Evolutionary conservation across 2,888 invertebrate genomes (phyloP).

Genomic region (Saturnia pavonia): DNA sequence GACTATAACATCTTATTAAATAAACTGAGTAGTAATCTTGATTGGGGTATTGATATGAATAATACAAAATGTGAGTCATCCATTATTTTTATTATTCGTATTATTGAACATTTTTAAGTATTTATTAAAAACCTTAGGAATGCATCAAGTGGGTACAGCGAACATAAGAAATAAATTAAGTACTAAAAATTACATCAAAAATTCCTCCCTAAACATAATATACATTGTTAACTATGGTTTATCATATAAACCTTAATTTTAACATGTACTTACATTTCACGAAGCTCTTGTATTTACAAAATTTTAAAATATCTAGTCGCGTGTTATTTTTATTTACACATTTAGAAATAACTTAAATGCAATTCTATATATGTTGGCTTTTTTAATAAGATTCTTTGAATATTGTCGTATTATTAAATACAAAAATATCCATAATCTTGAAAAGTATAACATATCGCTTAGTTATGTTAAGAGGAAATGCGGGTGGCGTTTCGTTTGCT

Average conservation of each 20-base stretch:
- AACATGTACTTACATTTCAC: conserved; percentile 56
- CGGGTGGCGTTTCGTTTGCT: no score
- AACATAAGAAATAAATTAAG: conserved; percentile 76
- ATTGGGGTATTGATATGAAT: neutral
- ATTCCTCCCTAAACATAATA: conserved; percentile 55
- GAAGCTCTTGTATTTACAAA: conserved; percentile 60
- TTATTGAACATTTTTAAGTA: conserved; percentile 72
- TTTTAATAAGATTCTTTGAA: neutral
- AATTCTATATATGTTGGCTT: neutral
- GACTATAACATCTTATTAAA: no score
- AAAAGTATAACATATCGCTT: no score
- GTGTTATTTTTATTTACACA: conserved; percentile 50
- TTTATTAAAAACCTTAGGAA: conserved; percentile 66
- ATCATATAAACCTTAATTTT: conserved; percentile 68
- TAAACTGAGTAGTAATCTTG: no score
- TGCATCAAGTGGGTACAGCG: conserved; percentile 69
- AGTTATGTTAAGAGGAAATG: no score
- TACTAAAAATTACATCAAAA: conserved; percentile 67
- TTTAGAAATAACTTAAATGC: conserved; percentile 47
- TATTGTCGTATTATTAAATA: neutral
- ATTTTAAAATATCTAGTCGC: conserved; percentile 38
- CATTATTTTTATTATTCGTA: conserved; percentile 69
- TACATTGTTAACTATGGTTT: conserved; percentile 62
- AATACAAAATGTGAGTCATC: conserved; percentile 21
- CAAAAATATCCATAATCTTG: no score